These are phyloP conservation scores for Pachyramphus minor DNA, from an alignment of 2,113 vertebrate genomes.

Conservation along the genomic window DNA sequence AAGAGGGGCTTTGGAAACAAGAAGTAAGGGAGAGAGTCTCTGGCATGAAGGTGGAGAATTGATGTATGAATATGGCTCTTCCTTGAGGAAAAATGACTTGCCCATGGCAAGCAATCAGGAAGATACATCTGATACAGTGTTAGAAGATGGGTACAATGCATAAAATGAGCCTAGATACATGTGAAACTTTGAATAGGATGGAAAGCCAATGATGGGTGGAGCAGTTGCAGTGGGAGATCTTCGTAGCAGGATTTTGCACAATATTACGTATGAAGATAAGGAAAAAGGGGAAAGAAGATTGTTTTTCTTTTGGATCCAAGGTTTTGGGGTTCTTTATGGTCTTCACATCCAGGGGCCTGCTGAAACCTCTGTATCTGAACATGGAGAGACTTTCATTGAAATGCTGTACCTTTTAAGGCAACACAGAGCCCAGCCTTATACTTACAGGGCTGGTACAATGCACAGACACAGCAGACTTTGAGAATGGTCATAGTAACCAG, in stretches of 20 bases:
- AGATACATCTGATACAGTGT: neutral
- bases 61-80: neutral
- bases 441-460: neutral
- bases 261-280: fast-evolving
- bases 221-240: neutral
- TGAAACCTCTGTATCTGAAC: neutral
- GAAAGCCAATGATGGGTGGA: neutral
- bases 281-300: neutral
- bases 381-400: neutral
- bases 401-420: neutral
- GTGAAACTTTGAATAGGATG: neutral
- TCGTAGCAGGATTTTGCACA: neutral
- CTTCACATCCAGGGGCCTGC: neutral
- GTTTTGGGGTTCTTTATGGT: neutral
- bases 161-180: neutral
- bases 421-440: neutral
- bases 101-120: neutral
- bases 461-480: neutral
- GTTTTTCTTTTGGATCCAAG: neutral
- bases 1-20: neutral
- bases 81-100: neutral
- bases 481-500: neutral
- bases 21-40: neutral
- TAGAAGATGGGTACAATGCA: neutral
- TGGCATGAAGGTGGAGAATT: neutral